A percentile compares a stretch with the other conserved stretches of the same genome.
Conservation (phyloP, 2,888 invertebrate species). For the Tromatobia lineatoria region DNA sequence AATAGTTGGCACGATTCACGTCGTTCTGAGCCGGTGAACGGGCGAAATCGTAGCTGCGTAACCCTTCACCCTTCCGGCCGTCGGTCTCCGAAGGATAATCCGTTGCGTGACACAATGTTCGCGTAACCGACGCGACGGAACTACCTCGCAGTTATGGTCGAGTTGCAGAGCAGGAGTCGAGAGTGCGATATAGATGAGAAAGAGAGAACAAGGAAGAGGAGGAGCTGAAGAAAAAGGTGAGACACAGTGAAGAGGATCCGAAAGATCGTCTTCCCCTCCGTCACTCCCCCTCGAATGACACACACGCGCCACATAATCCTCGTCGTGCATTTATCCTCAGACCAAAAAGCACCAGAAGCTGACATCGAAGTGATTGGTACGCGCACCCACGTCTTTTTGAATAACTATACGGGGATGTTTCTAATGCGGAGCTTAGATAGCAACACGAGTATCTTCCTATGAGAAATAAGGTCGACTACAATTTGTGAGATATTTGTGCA, state of each 20-base stretch:
- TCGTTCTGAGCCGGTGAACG: conserved; percentile 61
- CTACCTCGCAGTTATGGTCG: conserved; percentile 47
- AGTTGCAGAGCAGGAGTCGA: conserved; percentile 3
- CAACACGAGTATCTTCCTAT: conserved; percentile 38
- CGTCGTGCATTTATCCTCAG: conserved; percentile 80
- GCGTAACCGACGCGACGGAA: conserved; percentile 77
- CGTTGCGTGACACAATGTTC: conserved; percentile 80
- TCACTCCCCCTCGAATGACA: conserved; percentile 47
- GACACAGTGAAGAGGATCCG: conserved; percentile 26
- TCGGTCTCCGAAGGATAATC: conserved; percentile 75
- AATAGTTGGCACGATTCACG: conserved; percentile 66
- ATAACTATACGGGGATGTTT: conserved; percentile 80
- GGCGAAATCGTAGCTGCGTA: conserved; percentile 46
- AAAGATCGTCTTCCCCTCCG: conserved; percentile 57
- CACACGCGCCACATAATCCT: conserved; percentile 80
- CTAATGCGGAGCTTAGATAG: conserved; percentile 79
- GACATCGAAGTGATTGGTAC: conserved; percentile 35
- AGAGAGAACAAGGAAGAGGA: conserved; percentile 41
- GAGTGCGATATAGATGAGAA: conserved; percentile 10
- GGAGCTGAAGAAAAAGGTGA: conserved; percentile 37
- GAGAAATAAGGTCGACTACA: neutral
- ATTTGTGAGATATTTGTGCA: neutral
- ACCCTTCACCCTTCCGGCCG: conserved; percentile 65
- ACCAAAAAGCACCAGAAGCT: conserved; percentile 70
- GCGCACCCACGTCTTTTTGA: conserved; percentile 70